A percentile compares a stretch with the other conserved stretches of the same genome.
Evolutionary conservation across 1,140 invertebrate genomes (phyloP).

Genomic region (Euborellia annulipes): DNA sequence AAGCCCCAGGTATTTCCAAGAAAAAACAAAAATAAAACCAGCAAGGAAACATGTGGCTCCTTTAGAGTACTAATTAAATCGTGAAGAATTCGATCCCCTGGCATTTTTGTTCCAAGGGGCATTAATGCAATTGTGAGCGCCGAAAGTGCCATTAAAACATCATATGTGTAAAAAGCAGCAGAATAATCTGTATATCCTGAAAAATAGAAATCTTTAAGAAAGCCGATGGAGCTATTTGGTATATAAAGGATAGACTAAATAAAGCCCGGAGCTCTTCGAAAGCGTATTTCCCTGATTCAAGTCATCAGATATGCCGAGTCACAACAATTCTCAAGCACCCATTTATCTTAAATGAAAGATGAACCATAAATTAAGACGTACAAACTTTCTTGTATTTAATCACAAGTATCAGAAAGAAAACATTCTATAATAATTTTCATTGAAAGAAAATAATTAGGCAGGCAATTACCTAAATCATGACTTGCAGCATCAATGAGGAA

Average conservation of each 20-base stretch:
- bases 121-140: constrained; percentile 49
- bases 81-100: constrained; percentile 50
- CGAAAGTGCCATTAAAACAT: constrained; percentile 47
- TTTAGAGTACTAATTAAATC: constrained; percentile 52
- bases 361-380: no score
- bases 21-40: constrained; percentile 58
- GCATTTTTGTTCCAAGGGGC: constrained; percentile 52
- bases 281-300: no score
- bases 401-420: no score
- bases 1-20: constrained; percentile 71
- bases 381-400: no score
- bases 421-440: no score
- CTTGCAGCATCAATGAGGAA: constrained; percentile 43
- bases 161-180: constrained; percentile 58
- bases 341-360: no score
- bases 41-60: constrained; percentile 55
- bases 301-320: no score
- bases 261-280: no score
- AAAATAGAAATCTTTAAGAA: constrained; percentile 11
- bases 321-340: no score
- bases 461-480: background rate
- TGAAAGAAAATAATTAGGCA: no score
- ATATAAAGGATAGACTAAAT: no score
- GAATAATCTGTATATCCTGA: constrained; percentile 60
- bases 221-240: no score